Evolutionary conservation across 1,140 invertebrate species (phyloP).

Genomic region (Drosophila chauvacae): DNA sequence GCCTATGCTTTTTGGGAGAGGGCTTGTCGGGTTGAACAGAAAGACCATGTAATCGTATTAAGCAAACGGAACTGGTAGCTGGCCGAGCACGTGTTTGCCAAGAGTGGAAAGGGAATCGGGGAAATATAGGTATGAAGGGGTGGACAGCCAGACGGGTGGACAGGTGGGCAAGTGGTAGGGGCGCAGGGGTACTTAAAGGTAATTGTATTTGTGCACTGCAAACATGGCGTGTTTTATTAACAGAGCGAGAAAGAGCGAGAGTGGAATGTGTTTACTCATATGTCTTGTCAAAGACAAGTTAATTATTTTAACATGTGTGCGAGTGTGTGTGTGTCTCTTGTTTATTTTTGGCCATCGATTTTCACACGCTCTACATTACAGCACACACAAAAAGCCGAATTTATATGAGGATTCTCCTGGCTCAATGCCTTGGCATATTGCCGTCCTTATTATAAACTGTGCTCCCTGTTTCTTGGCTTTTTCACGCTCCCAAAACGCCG

Average conservation of each 20-base stretch:
- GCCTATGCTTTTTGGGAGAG: constrained; percentile 45
- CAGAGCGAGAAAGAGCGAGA: constrained; percentile 7
- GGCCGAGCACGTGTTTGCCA: constrained; percentile 55
- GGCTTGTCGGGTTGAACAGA: constrained; percentile 26
- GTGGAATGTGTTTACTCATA: constrained; percentile 74
- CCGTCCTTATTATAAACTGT: constrained; percentile 39
- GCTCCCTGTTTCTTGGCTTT: not conserved
- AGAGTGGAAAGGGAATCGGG: not conserved
- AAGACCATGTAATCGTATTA: constrained; percentile 64
- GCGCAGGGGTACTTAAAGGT: constrained; percentile 60
- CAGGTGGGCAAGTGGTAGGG: constrained; percentile 9
- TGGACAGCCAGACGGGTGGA: not conserved
- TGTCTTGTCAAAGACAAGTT: constrained; percentile 80
- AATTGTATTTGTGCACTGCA: constrained; percentile 73
- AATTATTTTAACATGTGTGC: constrained; percentile 73
- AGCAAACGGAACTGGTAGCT: constrained; percentile 72
- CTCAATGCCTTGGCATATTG: constrained; percentile 36
- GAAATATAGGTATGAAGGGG: constrained; percentile 1
- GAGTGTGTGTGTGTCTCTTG: constrained; percentile 24
- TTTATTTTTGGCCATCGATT: constrained; percentile 80
- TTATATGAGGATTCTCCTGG: constrained; percentile 30
- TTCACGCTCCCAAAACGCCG: no score
- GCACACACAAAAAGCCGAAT: constrained; percentile 10
- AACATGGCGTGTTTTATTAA: constrained; percentile 63
- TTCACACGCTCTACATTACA: constrained; percentile 55